Percentiles rank a stretch among this genome's conserved stretches.
These are phyloP conservation scores for Galeruca laticollis DNA, from an alignment of 2,888 invertebrate genomes.

Conservation along the genomic window DNA sequence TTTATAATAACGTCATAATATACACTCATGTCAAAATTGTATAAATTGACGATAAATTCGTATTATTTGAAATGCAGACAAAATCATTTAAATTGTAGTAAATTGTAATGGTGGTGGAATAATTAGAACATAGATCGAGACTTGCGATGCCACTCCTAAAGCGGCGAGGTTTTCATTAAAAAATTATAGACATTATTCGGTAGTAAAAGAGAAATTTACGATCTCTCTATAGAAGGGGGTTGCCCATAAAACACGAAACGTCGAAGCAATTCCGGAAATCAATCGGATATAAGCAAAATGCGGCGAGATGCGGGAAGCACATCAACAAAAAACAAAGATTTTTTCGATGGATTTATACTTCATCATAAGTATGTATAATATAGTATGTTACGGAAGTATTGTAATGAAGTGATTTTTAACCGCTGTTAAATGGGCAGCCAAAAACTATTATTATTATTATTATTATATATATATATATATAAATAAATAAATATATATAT, in stretches of 20 bases:
- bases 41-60: no score
- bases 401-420: no score
- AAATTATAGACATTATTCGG: slow-evolving; percentile 42
- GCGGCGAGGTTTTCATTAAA: slow-evolving; percentile 33
- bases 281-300: slow-evolving; percentile 36
- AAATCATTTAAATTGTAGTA: neutral
- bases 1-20: no score
- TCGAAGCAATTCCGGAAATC: slow-evolving; percentile 39
- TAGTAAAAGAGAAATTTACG: slow-evolving; percentile 38
- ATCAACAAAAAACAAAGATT: no score
- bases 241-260: slow-evolving; percentile 28
- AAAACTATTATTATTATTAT: no score
- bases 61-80: neutral
- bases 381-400: no score
- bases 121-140: neutral
- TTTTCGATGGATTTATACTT: no score
- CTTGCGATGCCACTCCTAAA: neutral
- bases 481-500: no score
- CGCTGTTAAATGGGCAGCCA: no score
- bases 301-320: neutral
- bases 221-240: slow-evolving; percentile 27
- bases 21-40: no score
- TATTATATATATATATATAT: no score
- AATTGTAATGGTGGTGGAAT: slow-evolving; percentile 12
- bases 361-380: no score